phyloP scores from a whole-genome alignment of 2,888 invertebrate species.

The Diarsia brunnea region DNA sequence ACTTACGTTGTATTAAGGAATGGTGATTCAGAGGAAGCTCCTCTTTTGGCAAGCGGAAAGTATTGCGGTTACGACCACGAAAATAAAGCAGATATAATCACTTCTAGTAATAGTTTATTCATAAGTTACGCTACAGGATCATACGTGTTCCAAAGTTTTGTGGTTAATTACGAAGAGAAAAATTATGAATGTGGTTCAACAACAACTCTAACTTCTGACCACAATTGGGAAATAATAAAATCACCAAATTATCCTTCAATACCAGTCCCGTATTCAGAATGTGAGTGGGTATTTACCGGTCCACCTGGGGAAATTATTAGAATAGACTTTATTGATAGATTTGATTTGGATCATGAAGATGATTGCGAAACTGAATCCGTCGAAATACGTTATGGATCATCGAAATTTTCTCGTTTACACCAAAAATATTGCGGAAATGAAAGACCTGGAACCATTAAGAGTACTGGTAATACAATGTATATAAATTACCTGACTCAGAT shows the following conservation, averaged over 20 bases:
- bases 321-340: conserved; percentile 94
- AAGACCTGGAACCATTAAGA: conserved; percentile 91
- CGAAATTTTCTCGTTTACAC: conserved; percentile 92
- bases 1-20: conserved; percentile 92
- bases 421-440: conserved; percentile 91
- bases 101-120: conserved; percentile 91
- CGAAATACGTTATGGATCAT: conserved; percentile 96
- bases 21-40: conserved; percentile 93
- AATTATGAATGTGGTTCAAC: conserved; percentile 93
- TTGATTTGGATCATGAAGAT: conserved; percentile 91
- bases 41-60: conserved; percentile 93
- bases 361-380: conserved; percentile 91
- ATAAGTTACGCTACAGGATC: conserved; percentile 70
- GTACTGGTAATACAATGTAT: conserved; percentile 92
- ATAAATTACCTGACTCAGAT: conserved; percentile 94
- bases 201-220: conserved; percentile 88
- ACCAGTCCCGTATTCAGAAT: conserved; percentile 95
- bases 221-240: conserved; percentile 90
- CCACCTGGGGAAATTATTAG: conserved; percentile 94
- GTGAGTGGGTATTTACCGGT: conserved; percentile 94
- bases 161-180: conserved; percentile 91
- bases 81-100: conserved; percentile 84
- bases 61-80: conserved; percentile 91
- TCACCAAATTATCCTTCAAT: conserved; percentile 96
- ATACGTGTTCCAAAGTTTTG: conserved; percentile 80